A percentile compares a stretch with the other conserved stretches of the same genome.
Conservation (phyloP, 2,888 invertebrate species). For the Drosophila pseudotakahashii region DNA sequence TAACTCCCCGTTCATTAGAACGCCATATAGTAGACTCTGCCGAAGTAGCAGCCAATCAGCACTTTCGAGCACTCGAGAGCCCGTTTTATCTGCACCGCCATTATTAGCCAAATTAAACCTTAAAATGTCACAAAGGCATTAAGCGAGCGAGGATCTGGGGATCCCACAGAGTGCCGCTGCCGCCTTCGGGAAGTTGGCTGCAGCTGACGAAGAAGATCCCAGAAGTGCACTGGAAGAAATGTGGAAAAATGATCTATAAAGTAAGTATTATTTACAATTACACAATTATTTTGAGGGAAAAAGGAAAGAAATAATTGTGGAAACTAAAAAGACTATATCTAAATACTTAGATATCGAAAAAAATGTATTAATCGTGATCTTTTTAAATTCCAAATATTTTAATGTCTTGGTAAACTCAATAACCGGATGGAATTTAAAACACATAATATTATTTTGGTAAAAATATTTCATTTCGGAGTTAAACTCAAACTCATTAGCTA, state of each 20-base stretch:
- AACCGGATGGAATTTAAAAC: too few species aligned
- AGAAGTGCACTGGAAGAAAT: slow-evolving; percentile 5
- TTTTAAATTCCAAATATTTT: too few species aligned
- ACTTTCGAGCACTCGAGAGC: slow-evolving; percentile 9
- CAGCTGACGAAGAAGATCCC: slow-evolving; percentile 18
- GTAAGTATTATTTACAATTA: too few species aligned
- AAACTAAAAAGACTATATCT: too few species aligned
- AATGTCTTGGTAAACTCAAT: too few species aligned
- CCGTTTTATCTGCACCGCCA: slow-evolving; percentile 67
- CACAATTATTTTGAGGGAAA: too few species aligned
- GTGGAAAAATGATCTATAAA: neutral
- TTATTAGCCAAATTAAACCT: slow-evolving; percentile 68
- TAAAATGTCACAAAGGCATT: slow-evolving; percentile 75
- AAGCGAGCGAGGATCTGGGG: slow-evolving; percentile 39
- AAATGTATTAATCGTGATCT: too few species aligned
- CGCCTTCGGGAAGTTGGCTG: neutral
- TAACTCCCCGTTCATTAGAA: slow-evolving; percentile 21
- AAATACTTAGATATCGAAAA: too few species aligned
- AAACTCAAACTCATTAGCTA: too few species aligned
- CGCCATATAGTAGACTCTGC: slow-evolving; percentile 3
- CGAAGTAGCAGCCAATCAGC: slow-evolving; percentile 42
- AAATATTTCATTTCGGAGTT: too few species aligned
- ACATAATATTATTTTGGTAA: too few species aligned
- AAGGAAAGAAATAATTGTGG: too few species aligned
- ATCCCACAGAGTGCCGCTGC: slow-evolving; percentile 29